Percentiles rank a stretch among this genome's conserved stretches.
Conservation (phyloP, 1,140 invertebrate species). For the Drosophila melanica region DNA sequence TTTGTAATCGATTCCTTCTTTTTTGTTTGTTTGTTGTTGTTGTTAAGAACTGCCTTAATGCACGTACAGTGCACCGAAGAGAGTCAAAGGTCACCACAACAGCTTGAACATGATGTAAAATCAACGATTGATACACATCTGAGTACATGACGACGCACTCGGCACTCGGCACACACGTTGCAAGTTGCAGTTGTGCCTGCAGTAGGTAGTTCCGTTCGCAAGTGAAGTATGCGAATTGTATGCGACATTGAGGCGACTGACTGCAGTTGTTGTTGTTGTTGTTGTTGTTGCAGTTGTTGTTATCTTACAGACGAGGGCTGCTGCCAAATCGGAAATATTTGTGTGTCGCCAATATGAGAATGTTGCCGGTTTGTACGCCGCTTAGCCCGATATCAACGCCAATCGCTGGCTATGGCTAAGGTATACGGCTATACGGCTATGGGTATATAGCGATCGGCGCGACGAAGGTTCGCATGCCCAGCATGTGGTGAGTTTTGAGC, state of each 20-base stretch:
- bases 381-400: conserved; percentile 57
- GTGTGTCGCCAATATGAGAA: conserved; percentile 69
- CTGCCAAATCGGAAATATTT: conserved; percentile 72
- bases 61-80: not conserved
- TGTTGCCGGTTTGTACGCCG: conserved; percentile 42
- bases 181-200: conserved; percentile 9
- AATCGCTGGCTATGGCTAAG: conserved; percentile 39
- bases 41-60: not conserved
- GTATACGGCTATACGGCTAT: not conserved
- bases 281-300: conserved; percentile 12
- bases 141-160: conserved; percentile 43
- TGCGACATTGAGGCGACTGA: conserved; percentile 21
- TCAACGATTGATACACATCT: conserved; percentile 59
- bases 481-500: conserved; percentile 73
- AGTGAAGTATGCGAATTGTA: conserved; percentile 26
- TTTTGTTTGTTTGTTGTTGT: too few relatives aligned
- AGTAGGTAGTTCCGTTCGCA: conserved; percentile 24
- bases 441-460: conserved; percentile 2
- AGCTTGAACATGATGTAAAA: conserved; percentile 33
- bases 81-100: conserved; percentile 29
- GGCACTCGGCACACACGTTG: too few relatives aligned
- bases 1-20: not conserved
- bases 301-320: conserved; percentile 9
- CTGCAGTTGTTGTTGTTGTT: conserved; percentile 8
- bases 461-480: conserved; percentile 50